Evolutionary conservation across 2,797 vertebrate species (phyloP), one percentile per base, ranked within the genome.

Genomic region (Enteromius fasciolatus): DNA sequence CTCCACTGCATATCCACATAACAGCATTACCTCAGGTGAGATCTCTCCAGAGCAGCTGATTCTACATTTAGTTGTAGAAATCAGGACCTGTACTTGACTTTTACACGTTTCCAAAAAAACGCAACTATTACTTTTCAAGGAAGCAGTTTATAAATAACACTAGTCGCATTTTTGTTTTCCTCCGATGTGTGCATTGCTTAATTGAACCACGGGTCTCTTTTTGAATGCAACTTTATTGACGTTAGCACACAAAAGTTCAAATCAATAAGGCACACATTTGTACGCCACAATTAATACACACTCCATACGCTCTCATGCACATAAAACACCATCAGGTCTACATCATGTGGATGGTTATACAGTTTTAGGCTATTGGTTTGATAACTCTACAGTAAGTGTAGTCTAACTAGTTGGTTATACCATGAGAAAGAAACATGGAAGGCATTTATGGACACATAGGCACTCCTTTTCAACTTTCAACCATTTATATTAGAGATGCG

Each of bases 1-100:
- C 91, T 91, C 90, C 83, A 90, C 92, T 92, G 91, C 91, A 90
- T 91, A 89, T 92, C 90, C 89, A 90, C 91, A 92, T 91, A 92
- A 94, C 93, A 91, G 89, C 90, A 90, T 91, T 93, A 93, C 93
- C 94, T 95, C 94, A 95, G 94, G 94, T 93, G 92, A 89, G 84
- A 93, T 90, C 92, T 91, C 88, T 91, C 90, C 89, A 92, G 92
- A 93, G 92, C 94, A 94, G 93, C 93, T 94, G 93, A 93, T 94
- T 94, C 92, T 94, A 94, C 89, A 17, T 87, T 81, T 83, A 89
- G 83, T 89, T 87, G 90, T 87, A 92, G 87, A 90, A 91, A 92
- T 93, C 92, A 92, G 92, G 93, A 92, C 84, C 91, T 93, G 92
- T 92, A 90, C 88, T 91, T 89, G 74, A 80, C 70, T 76, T 86